These are phyloP conservation scores for Vimba vimba DNA, from an alignment of 2,113 vertebrate genomes.

Conservation along the genomic window DNA sequence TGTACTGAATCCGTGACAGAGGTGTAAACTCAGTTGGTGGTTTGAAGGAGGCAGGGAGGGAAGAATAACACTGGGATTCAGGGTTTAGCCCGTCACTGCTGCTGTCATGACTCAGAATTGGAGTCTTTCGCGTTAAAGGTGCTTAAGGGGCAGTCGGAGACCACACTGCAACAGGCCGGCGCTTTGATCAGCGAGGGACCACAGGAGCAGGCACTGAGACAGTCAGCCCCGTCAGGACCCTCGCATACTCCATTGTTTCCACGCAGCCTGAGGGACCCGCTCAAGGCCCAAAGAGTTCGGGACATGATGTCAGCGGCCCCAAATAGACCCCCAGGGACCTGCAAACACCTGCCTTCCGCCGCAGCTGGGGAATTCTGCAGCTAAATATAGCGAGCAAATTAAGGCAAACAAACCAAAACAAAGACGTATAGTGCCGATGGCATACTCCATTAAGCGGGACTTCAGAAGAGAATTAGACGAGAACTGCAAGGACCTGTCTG, in stretches of 20 bases:
- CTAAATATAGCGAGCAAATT: slow-evolving; percentile 73
- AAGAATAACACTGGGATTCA: slow-evolving; percentile 58
- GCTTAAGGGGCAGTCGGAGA: slow-evolving; percentile 72
- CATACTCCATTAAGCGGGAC: slow-evolving; percentile 58
- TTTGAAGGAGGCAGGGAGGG: slow-evolving; percentile 49
- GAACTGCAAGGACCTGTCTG: slow-evolving; percentile 53
- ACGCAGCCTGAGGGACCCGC: slow-evolving; percentile 54
- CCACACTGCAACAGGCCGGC: slow-evolving; percentile 71
- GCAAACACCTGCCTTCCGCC: slow-evolving; percentile 72
- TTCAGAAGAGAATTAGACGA: slow-evolving; percentile 66
- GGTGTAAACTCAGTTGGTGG: slow-evolving; percentile 66
- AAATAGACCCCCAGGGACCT: slow-evolving; percentile 59
- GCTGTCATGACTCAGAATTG: slow-evolving; percentile 66
- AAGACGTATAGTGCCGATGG: slow-evolving; percentile 57
- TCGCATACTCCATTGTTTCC: slow-evolving; percentile 64
- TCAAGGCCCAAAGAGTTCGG: slow-evolving; percentile 66
- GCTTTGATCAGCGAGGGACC: slow-evolving; percentile 73
- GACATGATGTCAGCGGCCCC: slow-evolving; percentile 72
- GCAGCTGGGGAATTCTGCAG: slow-evolving; percentile 72
- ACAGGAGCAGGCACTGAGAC: slow-evolving; percentile 61
- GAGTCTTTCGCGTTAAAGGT: slow-evolving; percentile 50
- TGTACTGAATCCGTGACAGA: slow-evolving; percentile 71
- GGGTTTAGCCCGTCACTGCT: slow-evolving; percentile 72
- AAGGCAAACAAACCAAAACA: slow-evolving; percentile 70
- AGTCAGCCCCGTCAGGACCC: slow-evolving; percentile 52